A percentile compares a stretch with the other conserved stretches of the same genome.
Evolutionary conservation across 2,888 invertebrate species (phyloP).

Genomic region (Tetramorium bicarinatum): DNA sequence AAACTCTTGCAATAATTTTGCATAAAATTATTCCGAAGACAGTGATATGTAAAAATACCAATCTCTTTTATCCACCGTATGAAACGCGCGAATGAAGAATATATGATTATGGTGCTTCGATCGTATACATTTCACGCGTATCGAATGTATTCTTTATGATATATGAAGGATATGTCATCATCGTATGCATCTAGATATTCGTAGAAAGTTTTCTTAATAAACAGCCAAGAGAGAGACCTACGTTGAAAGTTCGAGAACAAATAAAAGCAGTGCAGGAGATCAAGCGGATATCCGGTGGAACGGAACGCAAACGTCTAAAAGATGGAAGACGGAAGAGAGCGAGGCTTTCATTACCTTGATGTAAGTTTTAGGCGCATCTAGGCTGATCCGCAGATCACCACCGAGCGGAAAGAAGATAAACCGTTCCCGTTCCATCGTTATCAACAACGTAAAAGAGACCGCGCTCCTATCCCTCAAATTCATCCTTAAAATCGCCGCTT

Average conservation of each 20-base stretch:
- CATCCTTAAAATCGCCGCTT: conserved; percentile 60
- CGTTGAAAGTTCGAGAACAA: conserved; percentile 23
- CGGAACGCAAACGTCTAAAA: conserved; percentile 40
- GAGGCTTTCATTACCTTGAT: conserved; percentile 83
- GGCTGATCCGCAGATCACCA: conserved; percentile 79
- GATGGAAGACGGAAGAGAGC: conserved; percentile 50
- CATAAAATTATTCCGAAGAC: background rate
- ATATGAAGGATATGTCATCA: background rate
- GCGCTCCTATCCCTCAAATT: conserved; percentile 46
- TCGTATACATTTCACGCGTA: background rate
- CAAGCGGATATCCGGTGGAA: conserved; percentile 38
- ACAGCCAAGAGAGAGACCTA: background rate
- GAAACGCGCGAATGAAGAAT: conserved; percentile 7
- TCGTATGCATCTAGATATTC: conserved; percentile 3
- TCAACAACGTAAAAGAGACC: conserved; percentile 22
- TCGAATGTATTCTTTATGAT: background rate
- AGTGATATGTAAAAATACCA: background rate
- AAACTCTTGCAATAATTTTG: background rate
- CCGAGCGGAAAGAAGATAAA: conserved; percentile 79
- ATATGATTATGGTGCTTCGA: background rate
- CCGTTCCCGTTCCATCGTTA: conserved; percentile 67
- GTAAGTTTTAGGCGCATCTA: conserved; percentile 82
- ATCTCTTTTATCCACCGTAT: background rate
- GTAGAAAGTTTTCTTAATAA: conserved; percentile 35
- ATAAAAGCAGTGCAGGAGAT: conserved; percentile 31